These are phyloP conservation scores for Tipula lateralis DNA, from an alignment of 2,888 invertebrate genomes.

Conservation along the genomic window DNA sequence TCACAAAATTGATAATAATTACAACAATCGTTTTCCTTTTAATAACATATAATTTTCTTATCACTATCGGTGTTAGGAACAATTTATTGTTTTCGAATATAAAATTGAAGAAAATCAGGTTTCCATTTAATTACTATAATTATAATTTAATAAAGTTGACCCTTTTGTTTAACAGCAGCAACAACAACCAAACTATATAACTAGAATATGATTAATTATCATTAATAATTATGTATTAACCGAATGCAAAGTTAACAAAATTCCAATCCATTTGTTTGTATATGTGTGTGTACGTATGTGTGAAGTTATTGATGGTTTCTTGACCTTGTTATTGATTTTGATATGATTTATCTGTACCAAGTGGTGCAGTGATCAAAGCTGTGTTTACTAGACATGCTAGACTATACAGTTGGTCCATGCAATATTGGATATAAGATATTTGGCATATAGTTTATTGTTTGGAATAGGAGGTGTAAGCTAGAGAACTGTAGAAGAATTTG, in stretches of 20 bases:
- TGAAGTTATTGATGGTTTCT: neutral
- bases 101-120: neutral
- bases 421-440: no score
- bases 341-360: no score
- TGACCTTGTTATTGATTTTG: no score
- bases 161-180: neutral
- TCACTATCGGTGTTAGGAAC: neutral
- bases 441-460: no score
- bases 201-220: neutral
- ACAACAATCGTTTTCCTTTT: neutral
- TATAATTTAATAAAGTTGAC: neutral
- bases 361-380: no score
- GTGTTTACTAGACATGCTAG: no score
- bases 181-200: neutral
- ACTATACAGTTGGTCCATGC: no score
- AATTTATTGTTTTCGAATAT: neutral
- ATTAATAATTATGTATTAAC: neutral
- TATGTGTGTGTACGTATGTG: neutral
- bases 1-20: neutral
- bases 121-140: neutral
- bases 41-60: constrained; percentile 19
- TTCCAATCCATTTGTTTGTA: neutral
- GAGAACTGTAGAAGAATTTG: no score
- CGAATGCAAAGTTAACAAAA: neutral
- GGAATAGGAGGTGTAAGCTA: no score